Evolutionary conservation across 2,888 invertebrate genomes (phyloP).

Genomic region (Drosophila nigricruria): DNA sequence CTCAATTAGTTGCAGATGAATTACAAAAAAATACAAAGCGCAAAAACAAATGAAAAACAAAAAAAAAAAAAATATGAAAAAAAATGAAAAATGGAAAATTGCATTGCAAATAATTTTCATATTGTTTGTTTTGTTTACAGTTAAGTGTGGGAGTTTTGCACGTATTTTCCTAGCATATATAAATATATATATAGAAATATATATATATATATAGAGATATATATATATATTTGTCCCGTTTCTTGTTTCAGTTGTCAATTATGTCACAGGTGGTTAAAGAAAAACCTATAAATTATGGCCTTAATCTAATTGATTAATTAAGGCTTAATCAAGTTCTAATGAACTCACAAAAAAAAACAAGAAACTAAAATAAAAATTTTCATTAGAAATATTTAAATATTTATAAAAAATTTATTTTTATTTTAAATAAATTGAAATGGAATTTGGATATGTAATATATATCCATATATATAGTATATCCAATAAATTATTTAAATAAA

Average conservation of each 20-base stretch:
- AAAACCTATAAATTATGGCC: neutral
- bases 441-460: too few relatives aligned
- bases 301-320: neutral
- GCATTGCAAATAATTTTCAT: constrained; percentile 46
- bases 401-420: neutral
- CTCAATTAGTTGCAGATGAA: constrained; percentile 75
- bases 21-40: constrained; percentile 31
- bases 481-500: too few relatives aligned
- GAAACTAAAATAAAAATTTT: too few relatives aligned
- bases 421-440: too few relatives aligned
- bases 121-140: constrained; percentile 40
- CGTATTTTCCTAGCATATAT: neutral
- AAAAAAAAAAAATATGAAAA: neutral
- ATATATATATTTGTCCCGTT: neutral
- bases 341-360: neutral
- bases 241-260: neutral
- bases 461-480: too few relatives aligned
- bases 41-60: constrained; percentile 11
- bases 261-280: constrained; percentile 5
- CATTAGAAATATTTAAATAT: neutral
- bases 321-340: neutral
- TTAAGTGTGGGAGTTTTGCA: constrained; percentile 54
- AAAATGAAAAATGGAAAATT: constrained; percentile 22
- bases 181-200: neutral
- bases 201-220: neutral